These are phyloP conservation scores for Diachrysia chrysitis DNA, from an alignment of 2,888 invertebrate species.

Conservation along the genomic window DNA sequence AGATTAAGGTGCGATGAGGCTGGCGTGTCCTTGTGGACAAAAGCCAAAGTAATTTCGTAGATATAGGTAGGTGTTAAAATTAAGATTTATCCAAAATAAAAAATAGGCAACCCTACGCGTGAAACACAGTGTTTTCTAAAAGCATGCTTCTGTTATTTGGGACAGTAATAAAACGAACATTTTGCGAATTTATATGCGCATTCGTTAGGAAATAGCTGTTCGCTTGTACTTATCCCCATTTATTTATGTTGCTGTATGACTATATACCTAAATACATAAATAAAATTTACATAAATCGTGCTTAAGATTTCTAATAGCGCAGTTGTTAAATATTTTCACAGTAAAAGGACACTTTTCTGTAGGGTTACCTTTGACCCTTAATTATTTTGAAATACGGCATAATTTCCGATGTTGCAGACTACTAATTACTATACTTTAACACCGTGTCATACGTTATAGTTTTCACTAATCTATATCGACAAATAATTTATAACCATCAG, in stretches of 20 bases:
- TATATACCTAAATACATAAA: slow-evolving; percentile 3
- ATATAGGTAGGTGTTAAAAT: too few relatives aligned
- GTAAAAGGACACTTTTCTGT: not conserved
- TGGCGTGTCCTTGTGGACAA: too few relatives aligned
- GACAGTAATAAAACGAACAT: slow-evolving; percentile 11
- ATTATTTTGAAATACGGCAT: too few relatives aligned
- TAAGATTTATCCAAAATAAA: too few relatives aligned
- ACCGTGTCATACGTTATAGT: too few relatives aligned
- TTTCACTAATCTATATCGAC: too few relatives aligned
- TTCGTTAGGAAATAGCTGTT: slow-evolving; percentile 5
- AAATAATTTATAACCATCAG: too few relatives aligned
- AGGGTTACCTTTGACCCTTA: too few relatives aligned
- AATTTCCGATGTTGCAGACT: too few relatives aligned
- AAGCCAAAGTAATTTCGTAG: too few relatives aligned
- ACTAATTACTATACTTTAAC: too few relatives aligned
- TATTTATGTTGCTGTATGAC: slow-evolving; percentile 4
- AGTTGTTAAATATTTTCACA: not conserved
- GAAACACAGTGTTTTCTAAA: not conserved
- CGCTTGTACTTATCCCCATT: not conserved
- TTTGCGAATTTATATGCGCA: not conserved
- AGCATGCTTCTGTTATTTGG: slow-evolving; percentile 8
- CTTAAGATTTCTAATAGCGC: slow-evolving; percentile 3
- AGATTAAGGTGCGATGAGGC: too few relatives aligned
- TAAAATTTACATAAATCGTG: not conserved
- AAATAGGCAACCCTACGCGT: not conserved